These are phyloP conservation scores for Drosophila eohydei DNA, from an alignment of 2,888 invertebrate species.

Conservation along the genomic window DNA sequence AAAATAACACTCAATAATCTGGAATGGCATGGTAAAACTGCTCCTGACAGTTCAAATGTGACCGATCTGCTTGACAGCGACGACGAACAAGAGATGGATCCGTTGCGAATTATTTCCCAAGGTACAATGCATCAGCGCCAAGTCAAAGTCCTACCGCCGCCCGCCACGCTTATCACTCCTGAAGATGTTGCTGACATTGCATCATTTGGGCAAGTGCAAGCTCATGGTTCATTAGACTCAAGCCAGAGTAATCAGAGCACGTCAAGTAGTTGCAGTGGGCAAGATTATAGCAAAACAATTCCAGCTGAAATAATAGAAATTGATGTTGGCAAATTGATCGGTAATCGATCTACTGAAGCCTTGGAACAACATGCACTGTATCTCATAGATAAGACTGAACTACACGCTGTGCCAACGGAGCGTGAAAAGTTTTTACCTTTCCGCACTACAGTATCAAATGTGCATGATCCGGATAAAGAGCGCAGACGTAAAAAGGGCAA, in stretches of 20 bases:
- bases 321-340: slow-evolving; percentile 59
- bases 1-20: slow-evolving; percentile 73
- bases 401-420: slow-evolving; percentile 23
- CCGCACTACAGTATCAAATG: slow-evolving; percentile 82
- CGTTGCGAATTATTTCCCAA: slow-evolving; percentile 82
- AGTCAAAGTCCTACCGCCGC: slow-evolving; percentile 70
- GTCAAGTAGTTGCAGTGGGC: slow-evolving; percentile 25
- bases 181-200: slow-evolving; percentile 82
- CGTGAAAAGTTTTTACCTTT: slow-evolving; percentile 83
- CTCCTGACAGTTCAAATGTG: slow-evolving; percentile 44
- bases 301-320: slow-evolving; percentile 68
- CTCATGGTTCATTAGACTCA: slow-evolving; percentile 47
- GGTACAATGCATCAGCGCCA: slow-evolving; percentile 80
- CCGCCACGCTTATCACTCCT: slow-evolving; percentile 76
- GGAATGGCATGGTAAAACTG: slow-evolving; percentile 79
- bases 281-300: slow-evolving; percentile 24
- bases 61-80: slow-evolving; percentile 83
- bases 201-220: slow-evolving; percentile 58
- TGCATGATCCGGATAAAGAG: slow-evolving; percentile 83
- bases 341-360: slow-evolving; percentile 18
- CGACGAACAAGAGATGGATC: slow-evolving; percentile 83
- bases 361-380: slow-evolving; percentile 82
- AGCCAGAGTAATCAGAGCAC: slow-evolving; percentile 32
- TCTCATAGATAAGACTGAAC: slow-evolving; percentile 78
- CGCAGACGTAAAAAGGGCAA: slow-evolving; percentile 77